A percentile compares a stretch with the other conserved stretches of the same genome.
Conservation (phyloP, 1,140 invertebrate genomes). For the Araneus ventricosus region DNA sequence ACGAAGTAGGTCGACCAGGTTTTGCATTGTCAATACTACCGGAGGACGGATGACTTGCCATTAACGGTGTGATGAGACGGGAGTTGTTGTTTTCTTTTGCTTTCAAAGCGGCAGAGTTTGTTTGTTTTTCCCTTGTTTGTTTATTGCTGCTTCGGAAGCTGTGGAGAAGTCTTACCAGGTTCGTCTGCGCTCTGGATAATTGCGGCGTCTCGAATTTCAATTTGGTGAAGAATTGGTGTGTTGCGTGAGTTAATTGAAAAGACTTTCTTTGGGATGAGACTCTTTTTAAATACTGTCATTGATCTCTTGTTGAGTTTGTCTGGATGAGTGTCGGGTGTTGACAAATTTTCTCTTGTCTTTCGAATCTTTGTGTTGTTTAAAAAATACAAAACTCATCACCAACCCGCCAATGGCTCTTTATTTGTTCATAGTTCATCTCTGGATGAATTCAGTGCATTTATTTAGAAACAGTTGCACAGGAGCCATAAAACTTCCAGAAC, state of each 20-base stretch:
- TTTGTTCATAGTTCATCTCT: too few relatives aligned
- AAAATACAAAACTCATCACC: too few relatives aligned
- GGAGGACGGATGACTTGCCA: not conserved
- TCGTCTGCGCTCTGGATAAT: not conserved
- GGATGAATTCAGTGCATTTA: too few relatives aligned
- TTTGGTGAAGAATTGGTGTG: not conserved
- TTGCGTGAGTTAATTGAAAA: not conserved
- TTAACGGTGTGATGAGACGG: not conserved
- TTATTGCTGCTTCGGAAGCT: not conserved
- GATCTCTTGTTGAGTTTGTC: not conserved
- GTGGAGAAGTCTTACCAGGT: not conserved
- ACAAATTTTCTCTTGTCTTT: not conserved
- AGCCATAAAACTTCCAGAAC: too few relatives aligned
- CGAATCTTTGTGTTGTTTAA: not conserved
- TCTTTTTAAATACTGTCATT: not conserved
- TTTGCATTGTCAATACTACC: slow-evolving; percentile 4
- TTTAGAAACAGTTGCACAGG: too few relatives aligned
- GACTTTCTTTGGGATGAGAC: not conserved
- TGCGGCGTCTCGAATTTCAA: slow-evolving; percentile 15
- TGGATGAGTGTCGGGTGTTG: not conserved
- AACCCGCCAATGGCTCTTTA: too few relatives aligned
- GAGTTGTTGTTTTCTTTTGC: not conserved
- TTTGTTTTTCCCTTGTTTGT: not conserved
- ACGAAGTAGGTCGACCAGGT: slow-evolving; percentile 31
- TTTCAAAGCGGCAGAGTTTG: not conserved